Evolutionary conservation across 1,140 invertebrate genomes (phyloP).

Genomic region (Drosophila kepulauana): DNA sequence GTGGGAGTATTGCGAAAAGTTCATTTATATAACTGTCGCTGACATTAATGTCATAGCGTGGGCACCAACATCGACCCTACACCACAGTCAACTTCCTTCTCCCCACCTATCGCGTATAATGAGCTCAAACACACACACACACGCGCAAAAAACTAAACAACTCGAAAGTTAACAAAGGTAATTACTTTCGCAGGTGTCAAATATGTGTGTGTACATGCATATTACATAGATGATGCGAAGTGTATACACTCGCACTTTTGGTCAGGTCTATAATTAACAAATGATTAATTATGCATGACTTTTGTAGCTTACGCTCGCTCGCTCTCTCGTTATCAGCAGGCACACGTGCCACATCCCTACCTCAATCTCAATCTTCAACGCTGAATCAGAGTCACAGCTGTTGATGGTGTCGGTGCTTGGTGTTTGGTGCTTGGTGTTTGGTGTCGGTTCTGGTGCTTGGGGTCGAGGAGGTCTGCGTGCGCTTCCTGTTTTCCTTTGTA

Average conservation of each 20-base stretch:
- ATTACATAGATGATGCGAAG: constrained; percentile 35
- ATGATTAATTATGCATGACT: constrained; percentile 83
- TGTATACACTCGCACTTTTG: constrained; percentile 26
- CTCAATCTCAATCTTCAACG: constrained; percentile 10
- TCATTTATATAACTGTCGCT: constrained; percentile 79
- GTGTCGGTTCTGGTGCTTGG: neutral
- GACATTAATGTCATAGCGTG: constrained; percentile 44
- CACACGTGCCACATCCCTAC: constrained; percentile 49
- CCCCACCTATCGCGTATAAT: constrained; percentile 53
- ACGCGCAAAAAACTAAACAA: constrained; percentile 60
- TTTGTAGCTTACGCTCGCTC: constrained; percentile 58
- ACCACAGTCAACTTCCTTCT: neutral
- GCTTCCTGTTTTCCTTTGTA: constrained; percentile 63
- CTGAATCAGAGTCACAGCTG: constrained; percentile 6
- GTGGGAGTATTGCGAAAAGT: constrained; percentile 62
- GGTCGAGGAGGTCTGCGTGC: constrained; percentile 26
- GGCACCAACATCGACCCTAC: constrained; percentile 12
- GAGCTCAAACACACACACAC: constrained; percentile 44
- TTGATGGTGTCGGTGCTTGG: neutral
- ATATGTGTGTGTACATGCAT: constrained; percentile 57
- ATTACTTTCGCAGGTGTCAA: constrained; percentile 79
- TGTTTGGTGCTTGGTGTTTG: constrained; percentile 2
- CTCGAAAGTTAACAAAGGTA: constrained; percentile 77
- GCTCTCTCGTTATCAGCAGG: constrained; percentile 63
- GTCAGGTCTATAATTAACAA: constrained; percentile 80